Evolutionary conservation across 2,113 vertebrate genomes (phyloP), one percentile per base, ranked within the genome.

Genomic region (Spea bombifrons): DNA sequence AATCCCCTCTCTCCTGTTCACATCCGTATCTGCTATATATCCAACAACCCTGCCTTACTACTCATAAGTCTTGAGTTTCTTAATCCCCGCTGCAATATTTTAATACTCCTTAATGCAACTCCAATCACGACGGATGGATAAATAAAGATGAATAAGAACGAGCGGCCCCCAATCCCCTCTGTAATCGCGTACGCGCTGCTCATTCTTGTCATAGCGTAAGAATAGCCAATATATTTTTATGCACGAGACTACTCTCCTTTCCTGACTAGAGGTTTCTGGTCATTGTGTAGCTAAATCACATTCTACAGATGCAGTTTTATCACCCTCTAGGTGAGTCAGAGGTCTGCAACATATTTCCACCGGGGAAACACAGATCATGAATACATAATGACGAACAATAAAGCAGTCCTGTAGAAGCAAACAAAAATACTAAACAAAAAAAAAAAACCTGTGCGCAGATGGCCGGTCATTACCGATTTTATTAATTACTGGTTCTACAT

Each of bases 391-490:
- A 88, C 82, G 76, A 65, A 76, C 61, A 12, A 1, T 12, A 71
- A 53, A 80, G 4, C 50, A 53, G 82, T 45, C 57, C 66, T 68
- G 73, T 16, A 15, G 75, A 0, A 0, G 4, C 9, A 73, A 71
- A 73, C 0, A 0, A 76, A 13, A 66, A 6, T 1, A 30, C 30
- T 30, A 30, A 30, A 30, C 30, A 30, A 30, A 30, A 30, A 30
- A 13, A 57, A 30, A 66, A 52, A 74, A 74, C 64, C 12, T 10
- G 67, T 15, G 68, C 83, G 84, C 83, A 88, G 79, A 83, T 86
- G 87, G 84, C 13, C 78, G 9, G 73, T 86, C 83, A 82, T 76
- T 81, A 81, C 75, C 75, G 3, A 0, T 82, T 85, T 87, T 87
- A 85, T 86, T 87, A 86, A 86, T 84, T 84, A 84, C 84, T 65